These are phyloP conservation scores for Physocephala rufipes DNA, from an alignment of 2,888 invertebrate genomes.

Conservation along the genomic window DNA sequence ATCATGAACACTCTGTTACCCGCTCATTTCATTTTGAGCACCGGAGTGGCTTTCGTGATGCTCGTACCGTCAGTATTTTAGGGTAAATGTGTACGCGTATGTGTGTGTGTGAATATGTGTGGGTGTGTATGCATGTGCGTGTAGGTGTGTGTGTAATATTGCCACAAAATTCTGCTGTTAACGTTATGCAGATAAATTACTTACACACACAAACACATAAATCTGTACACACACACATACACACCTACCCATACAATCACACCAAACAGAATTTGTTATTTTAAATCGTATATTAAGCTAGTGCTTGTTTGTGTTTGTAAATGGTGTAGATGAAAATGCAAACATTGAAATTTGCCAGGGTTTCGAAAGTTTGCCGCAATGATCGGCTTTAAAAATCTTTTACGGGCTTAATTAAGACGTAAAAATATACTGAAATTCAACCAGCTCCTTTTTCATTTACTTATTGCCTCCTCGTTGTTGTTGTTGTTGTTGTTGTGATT, in stretches of 20 bases:
- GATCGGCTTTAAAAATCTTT: slow-evolving; percentile 25
- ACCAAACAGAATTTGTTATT: too few species aligned
- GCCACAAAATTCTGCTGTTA: too few species aligned
- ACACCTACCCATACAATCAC: slow-evolving; percentile 27
- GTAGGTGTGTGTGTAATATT: slow-evolving; percentile 16
- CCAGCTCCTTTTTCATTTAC: slow-evolving; percentile 2
- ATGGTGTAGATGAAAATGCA: background rate
- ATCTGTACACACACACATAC: slow-evolving; percentile 26
- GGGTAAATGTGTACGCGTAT: slow-evolving; percentile 31
- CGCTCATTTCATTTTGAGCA: too few species aligned
- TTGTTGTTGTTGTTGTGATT: too few species aligned
- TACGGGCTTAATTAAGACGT: slow-evolving; percentile 30
- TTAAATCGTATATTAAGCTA: background rate
- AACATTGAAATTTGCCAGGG: slow-evolving; percentile 8
- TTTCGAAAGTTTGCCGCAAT: slow-evolving; percentile 12
- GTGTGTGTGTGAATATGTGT: slow-evolving; percentile 21
- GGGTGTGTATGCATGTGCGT: slow-evolving; percentile 19
- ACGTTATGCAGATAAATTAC: slow-evolving; percentile 22
- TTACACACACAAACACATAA: slow-evolving; percentile 14
- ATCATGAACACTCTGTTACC: too few species aligned
- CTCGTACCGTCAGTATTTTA: too few species aligned
- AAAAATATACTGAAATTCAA: slow-evolving; percentile 11
- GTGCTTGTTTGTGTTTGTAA: background rate
- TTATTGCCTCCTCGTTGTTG: too few species aligned
- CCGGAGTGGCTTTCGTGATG: too few species aligned